Base-by-base conservation (phyloP, 2,888 invertebrate species). In the Thelaira solivaga region DNA sequence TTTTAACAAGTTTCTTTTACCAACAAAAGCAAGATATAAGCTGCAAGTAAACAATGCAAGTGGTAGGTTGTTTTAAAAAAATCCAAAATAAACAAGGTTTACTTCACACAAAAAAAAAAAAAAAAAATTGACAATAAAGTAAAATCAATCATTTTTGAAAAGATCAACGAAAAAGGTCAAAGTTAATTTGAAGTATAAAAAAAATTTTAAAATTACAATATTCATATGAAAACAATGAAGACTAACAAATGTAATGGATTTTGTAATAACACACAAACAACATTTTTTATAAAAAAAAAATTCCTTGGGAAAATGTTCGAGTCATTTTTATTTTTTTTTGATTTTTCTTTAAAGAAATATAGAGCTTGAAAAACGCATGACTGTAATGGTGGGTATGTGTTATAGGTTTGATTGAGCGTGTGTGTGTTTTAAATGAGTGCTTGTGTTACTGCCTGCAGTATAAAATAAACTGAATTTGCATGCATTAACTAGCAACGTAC, bases 161-260 rank as follows among this genome's bases (percentile, higher is more conserved):
- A 68, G 49, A 45, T 49, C 59, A 47, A 39, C 16, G 31, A 4
- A 64, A 78, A 78, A 78, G 78, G 78, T 78, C 74, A 78, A 71
- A 78, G 78, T 74, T 69, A 78, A 73, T n/a, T n/a, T n/a, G n/a
- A n/a, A n/a, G n/a, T 45, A 49, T 71, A 53, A 20, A 39, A 29
- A 31, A 61, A 51, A 34, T 22, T 2, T 11, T 11, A 29, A 47
- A 29, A 51, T 31, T 59, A 53, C 13, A 13, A 8, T 13, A 49
- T 22, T 11, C 11, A 13, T 36, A 29, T 31, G 29, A 34, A 71
- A 61, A 16, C 43, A 11, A n/a, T n/a, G n/a, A n/a, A n/a, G n/a
- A n/a, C 36, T 5, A 55, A 72, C 39, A 64, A 72, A 29, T 61
- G 16, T 67, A 22, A 5, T 10, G 22, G 2, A n/a, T 8, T 11